These are phyloP conservation scores for Brachionus rotundiformis DNA, from an alignment of 1,140 invertebrate species.

Conservation along the genomic window DNA sequence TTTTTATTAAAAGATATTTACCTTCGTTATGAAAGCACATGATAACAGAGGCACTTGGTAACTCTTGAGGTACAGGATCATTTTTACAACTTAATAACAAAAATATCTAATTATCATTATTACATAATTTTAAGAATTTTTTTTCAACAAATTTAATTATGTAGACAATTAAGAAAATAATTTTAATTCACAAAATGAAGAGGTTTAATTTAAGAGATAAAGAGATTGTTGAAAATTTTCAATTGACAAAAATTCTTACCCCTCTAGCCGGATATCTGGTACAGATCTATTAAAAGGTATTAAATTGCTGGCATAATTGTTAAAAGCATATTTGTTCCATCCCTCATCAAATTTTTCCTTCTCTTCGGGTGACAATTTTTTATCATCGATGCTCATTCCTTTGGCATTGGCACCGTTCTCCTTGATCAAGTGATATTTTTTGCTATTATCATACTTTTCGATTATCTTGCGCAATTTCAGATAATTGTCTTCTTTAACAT, in stretches of 20 bases:
- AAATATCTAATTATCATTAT: not conserved
- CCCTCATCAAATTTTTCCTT: constrained; percentile 86
- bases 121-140: too few relatives aligned
- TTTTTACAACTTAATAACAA: constrained; percentile 1
- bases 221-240: too few relatives aligned
- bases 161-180: too few relatives aligned
- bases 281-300: constrained; percentile 88
- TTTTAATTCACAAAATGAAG: too few relatives aligned
- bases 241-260: constrained; percentile 76
- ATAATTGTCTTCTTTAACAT: not conserved
- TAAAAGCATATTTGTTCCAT: constrained; percentile 96
- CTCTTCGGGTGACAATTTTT: constrained; percentile 75
- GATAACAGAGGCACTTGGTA: constrained; percentile 88
- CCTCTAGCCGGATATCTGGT: constrained; percentile 88
- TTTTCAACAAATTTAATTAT: too few relatives aligned
- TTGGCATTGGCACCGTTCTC: constrained; percentile 75
- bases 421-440: constrained; percentile 26
- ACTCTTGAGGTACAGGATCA: constrained; percentile 64
- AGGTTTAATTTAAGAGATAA: not conserved
- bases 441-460: constrained; percentile 31
- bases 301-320: constrained; percentile 94
- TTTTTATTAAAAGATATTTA: not conserved
- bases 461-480: constrained; percentile 9
- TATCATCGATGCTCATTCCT: constrained; percentile 79
- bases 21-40: constrained; percentile 82